Percentiles rank a stretch among this genome's conserved stretches.
Conservation (phyloP, 2,797 vertebrate species). For the Pogoniulus pusillus region DNA sequence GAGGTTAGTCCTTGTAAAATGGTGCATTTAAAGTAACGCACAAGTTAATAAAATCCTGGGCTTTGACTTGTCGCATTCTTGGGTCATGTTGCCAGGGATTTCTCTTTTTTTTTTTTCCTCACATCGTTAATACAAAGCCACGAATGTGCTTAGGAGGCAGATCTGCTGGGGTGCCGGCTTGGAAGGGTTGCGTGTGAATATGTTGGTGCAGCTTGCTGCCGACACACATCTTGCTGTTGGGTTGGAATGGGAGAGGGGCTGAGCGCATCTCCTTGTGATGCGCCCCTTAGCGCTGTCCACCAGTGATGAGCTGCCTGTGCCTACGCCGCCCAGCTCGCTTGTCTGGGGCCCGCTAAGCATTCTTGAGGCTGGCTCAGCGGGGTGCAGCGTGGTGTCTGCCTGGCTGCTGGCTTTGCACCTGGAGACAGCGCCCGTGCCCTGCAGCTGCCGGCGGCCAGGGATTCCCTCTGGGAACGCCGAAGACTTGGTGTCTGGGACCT, state of each 20-base stretch:
- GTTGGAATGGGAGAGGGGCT: not conserved
- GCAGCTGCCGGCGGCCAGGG: not conserved
- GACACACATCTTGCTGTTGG: not conserved
- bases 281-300: fast-evolving
- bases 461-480: not conserved
- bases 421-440: not conserved
- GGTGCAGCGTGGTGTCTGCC: not conserved
- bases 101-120: not conserved
- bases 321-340: not conserved
- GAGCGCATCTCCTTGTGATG: not conserved
- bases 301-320: not conserved
- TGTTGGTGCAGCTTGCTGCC: not conserved
- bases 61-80: not conserved
- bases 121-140: conserved; percentile 23
- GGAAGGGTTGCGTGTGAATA: not conserved
- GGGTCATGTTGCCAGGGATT: not conserved
- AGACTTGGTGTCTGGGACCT: not conserved
- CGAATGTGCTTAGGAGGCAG: not conserved
- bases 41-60: conserved; percentile 45
- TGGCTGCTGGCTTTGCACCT: conserved; percentile 37
- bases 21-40: conserved; percentile 33
- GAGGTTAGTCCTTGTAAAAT: conserved; percentile 46
- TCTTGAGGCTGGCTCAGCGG: not conserved
- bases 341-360: fast-evolving
- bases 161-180: not conserved